A percentile compares a stretch with the other conserved stretches of the same genome.
phyloP scores from a whole-genome alignment of 2,797 vertebrate species.

The Podargus strigoides region DNA sequence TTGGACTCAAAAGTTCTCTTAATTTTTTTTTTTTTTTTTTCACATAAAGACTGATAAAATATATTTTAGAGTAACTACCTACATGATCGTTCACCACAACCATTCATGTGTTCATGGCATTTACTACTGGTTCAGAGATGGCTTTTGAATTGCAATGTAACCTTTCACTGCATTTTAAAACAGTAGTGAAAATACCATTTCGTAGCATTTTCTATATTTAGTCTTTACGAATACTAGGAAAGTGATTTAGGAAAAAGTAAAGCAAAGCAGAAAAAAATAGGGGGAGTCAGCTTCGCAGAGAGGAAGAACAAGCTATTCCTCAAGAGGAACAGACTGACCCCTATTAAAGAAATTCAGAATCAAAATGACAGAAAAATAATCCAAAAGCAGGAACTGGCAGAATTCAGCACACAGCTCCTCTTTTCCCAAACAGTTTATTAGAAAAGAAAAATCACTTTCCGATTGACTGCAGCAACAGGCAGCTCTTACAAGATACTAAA shows the following conservation, averaged over 20 bases:
- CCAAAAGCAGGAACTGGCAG: slow-evolving; percentile 81
- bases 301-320: not conserved
- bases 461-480: slow-evolving; percentile 84
- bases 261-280: not conserved
- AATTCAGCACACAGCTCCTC: slow-evolving; percentile 77
- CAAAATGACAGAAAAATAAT: slow-evolving; percentile 81
- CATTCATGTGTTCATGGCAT: not conserved
- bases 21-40: not conserved
- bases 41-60: not conserved
- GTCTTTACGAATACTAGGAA: not conserved
- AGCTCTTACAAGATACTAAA: slow-evolving; percentile 78
- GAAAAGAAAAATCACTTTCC: slow-evolving; percentile 82
- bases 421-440: slow-evolving; percentile 80
- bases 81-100: not conserved
- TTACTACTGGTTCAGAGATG: not conserved
- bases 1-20: not conserved
- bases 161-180: not conserved
- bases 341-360: slow-evolving; percentile 57
- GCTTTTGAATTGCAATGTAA: not conserved
- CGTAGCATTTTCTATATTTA: not conserved
- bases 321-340: slow-evolving; percentile 31
- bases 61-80: not conserved
- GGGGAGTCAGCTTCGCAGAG: not conserved
- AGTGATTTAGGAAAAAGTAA: not conserved
- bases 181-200: not conserved